A percentile compares a stretch with the other conserved stretches of the same genome.
Evolutionary conservation across 2,797 vertebrate species (phyloP).

Genomic region (Pagetopsis macropterus): DNA sequence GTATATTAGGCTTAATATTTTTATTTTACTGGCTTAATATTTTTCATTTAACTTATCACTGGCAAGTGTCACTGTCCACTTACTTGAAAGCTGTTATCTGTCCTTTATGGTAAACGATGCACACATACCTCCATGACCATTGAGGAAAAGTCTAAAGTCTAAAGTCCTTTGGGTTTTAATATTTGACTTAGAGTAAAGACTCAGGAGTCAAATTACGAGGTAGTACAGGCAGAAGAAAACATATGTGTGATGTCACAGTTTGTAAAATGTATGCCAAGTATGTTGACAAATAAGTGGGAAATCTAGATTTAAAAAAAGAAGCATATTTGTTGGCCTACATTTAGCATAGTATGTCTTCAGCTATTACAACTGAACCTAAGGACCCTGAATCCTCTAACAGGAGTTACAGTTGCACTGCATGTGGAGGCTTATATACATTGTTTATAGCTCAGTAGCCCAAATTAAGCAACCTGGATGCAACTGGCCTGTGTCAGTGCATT

Average conservation of each 20-base stretch:
- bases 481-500: slow-evolving; percentile 60
- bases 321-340: not conserved
- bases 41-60: not conserved
- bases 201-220: not conserved
- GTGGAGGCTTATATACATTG: slow-evolving; percentile 38
- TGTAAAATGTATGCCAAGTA: not conserved
- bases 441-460: slow-evolving; percentile 68
- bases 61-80: not conserved
- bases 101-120: not conserved
- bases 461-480: slow-evolving; percentile 71
- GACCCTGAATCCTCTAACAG: slow-evolving; percentile 5
- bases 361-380: not conserved
- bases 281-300: not conserved
- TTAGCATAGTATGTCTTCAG: not conserved
- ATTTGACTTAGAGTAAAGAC: not conserved
- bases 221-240: not conserved
- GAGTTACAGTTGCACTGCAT: slow-evolving; percentile 10
- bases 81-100: not conserved
- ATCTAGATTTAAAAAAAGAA: not conserved
- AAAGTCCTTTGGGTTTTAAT: not conserved
- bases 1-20: too few species aligned
- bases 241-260: not conserved
- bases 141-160: not conserved
- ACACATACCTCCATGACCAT: not conserved
- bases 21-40: not conserved